Conservation (phyloP, 2,888 invertebrate genomes). For the Zygogramma bicolorata region DNA sequence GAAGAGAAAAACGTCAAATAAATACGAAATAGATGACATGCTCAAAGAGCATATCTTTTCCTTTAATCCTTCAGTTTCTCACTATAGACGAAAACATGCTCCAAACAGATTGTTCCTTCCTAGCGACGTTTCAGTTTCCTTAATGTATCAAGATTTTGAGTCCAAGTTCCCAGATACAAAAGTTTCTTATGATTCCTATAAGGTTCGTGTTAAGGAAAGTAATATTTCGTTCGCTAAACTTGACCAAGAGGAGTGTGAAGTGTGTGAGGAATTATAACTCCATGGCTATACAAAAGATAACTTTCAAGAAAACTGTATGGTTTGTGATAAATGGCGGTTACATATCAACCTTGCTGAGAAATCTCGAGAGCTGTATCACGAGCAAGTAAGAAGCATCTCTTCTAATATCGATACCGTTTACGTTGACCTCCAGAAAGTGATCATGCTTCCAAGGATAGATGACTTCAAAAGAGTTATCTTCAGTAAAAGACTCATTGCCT, state of each 20-base stretch:
- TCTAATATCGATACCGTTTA: slow-evolving; percentile 13
- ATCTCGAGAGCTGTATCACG: slow-evolving; percentile 22
- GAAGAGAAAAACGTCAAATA: slow-evolving; percentile 15
- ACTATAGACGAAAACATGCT: slow-evolving; percentile 31
- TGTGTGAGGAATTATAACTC: slow-evolving; percentile 38
- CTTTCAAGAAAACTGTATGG: slow-evolving; percentile 28
- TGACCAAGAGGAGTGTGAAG: slow-evolving; percentile 46
- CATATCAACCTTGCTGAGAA: slow-evolving; percentile 27
- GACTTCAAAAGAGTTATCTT: slow-evolving; percentile 33
- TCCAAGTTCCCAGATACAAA: slow-evolving; percentile 31
- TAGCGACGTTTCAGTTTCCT: slow-evolving; percentile 23
- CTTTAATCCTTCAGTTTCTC: slow-evolving; percentile 31
- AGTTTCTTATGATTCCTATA: slow-evolving; percentile 42
- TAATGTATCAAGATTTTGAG: slow-evolving; percentile 30
- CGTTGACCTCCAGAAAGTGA: slow-evolving; percentile 29
- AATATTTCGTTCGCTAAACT: slow-evolving; percentile 44
- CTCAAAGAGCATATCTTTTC: slow-evolving; percentile 21
- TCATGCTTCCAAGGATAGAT: slow-evolving; percentile 38
- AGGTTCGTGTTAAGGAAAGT: slow-evolving; percentile 26
- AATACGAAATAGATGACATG: slow-evolving; percentile 24
- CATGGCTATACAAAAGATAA: slow-evolving; percentile 36
- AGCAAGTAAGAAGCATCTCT: background rate
- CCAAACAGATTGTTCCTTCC: slow-evolving; percentile 19
- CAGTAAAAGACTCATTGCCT: slow-evolving; percentile 25
- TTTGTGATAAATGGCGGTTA: slow-evolving; percentile 26